Evolutionary conservation across 2,888 invertebrate species (phyloP), one percentile per base, ranked within the genome.

Genomic region (Anthrax anthrax): DNA sequence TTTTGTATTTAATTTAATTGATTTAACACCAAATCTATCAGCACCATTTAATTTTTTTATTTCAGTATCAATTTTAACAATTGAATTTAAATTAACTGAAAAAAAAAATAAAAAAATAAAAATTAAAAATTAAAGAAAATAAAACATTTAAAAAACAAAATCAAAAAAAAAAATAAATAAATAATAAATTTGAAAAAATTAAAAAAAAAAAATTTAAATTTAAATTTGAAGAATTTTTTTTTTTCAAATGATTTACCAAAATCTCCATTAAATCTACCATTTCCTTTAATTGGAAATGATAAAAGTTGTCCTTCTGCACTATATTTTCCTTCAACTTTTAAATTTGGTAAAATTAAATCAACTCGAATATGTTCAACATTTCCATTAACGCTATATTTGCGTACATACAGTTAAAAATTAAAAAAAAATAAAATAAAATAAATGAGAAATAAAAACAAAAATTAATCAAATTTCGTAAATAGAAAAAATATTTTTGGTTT

Each of bases 1-100:
- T 51, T 78, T 73, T 57, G 85, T 82, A 57, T 77, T 76, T 1
- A 84, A 74, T 40, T 71, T 72, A 39, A 85, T 74, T 10, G 78
- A 73, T 45, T 75, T 73, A 6, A 84, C 75, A 10, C 75, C 71
- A 44, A 80, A 73, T 47, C 79, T 76, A 16, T 75, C 73, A 13
- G 70, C 63, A 1, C 69, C 71, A 43, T 75, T 70, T 42, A 8
- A 16, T 36, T 36, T 13, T 16, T 16, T 16, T 8, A 36, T 16
- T 36, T 36, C 36, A 4, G 16, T n/a, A 16, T 36, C 16, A 36
- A 36, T 36, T 8, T 16, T 5, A 36, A 36, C 16, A n/a, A n/a
- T 14, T 12, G 36, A 5, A 36, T 36, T 36, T 16, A n/a, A 36
- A 16, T 36, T 16, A 36, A 8, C 36, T 36, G 16, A 41, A 46